A percentile compares a stretch with the other conserved stretches of the same genome.
Evolutionary conservation across 2,888 invertebrate species (phyloP).

Genomic region (Allolobophora icterica): DNA sequence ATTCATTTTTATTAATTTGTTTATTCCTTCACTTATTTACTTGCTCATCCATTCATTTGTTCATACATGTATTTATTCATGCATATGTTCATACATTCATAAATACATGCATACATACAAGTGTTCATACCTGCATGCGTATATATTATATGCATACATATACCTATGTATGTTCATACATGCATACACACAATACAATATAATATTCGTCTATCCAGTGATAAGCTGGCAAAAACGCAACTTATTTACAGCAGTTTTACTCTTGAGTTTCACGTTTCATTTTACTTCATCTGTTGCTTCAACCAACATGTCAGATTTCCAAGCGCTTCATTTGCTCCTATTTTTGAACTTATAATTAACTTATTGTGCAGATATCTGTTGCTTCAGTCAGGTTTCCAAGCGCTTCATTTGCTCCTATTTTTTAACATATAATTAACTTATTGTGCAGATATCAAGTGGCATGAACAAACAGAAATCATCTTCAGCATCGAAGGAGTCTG

Average conservation of each 20-base stretch:
- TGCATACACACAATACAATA: background rate
- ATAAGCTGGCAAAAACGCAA: too few relatives aligned
- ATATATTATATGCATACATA: constrained; percentile 14
- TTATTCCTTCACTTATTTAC: too few relatives aligned
- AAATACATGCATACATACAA: constrained; percentile 31
- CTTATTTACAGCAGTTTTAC: too few relatives aligned
- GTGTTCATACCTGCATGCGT: constrained; percentile 10
- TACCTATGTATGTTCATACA: background rate
- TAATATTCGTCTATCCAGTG: background rate
- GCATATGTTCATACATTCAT: constrained; percentile 30
- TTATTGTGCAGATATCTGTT: too few relatives aligned
- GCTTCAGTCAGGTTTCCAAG: background rate
- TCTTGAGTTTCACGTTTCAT: background rate
- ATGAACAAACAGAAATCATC: background rate
- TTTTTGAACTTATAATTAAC: constrained; percentile 7
- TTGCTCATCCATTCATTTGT: too few relatives aligned
- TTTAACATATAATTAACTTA: background rate
- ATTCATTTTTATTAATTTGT: background rate
- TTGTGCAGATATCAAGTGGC: constrained; percentile 2
- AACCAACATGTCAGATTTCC: background rate
- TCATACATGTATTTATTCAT: constrained; percentile 28
- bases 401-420: constrained; percentile 18
- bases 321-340: background rate
- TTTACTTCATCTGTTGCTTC: background rate
- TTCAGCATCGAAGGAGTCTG: background rate